Conservation (phyloP, 2,888 invertebrate species). For the Acleris sparsana region DNA sequence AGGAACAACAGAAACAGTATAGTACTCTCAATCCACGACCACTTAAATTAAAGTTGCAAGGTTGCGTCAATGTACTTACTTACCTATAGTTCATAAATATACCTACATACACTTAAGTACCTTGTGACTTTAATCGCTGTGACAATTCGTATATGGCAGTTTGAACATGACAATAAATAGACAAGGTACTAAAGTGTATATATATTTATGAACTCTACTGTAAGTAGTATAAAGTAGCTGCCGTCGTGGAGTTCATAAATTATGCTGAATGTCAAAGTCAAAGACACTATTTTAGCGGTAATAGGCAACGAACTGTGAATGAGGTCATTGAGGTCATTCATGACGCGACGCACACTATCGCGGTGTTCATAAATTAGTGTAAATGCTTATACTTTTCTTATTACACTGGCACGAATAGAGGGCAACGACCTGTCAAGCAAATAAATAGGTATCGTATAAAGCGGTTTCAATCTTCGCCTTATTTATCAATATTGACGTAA, state of each 20-base stretch:
- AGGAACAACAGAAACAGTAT: too few relatives aligned
- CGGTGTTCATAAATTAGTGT: conserved; percentile 28
- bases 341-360: conserved; percentile 27
- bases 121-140: too few relatives aligned
- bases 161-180: too few relatives aligned
- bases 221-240: too few relatives aligned
- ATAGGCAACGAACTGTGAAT: conserved; percentile 25
- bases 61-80: too few relatives aligned
- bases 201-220: too few relatives aligned
- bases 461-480: conserved; percentile 9
- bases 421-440: conserved; percentile 26
- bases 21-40: too few relatives aligned
- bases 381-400: conserved; percentile 21
- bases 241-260: not conserved
- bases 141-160: too few relatives aligned
- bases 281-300: conserved; percentile 20
- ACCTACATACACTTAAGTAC: too few relatives aligned
- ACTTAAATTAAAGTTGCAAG: too few relatives aligned
- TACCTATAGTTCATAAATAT: too few relatives aligned
- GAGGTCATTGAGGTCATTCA: conserved; percentile 24
- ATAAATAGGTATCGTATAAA: conserved; percentile 22
- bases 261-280: conserved; percentile 22
- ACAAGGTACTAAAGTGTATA: too few relatives aligned
- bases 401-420: conserved; percentile 19
- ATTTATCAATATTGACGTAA: conserved; percentile 13